Base-by-base conservation (phyloP, 2,888 invertebrate genomes). In the Nineta flava region DNA sequence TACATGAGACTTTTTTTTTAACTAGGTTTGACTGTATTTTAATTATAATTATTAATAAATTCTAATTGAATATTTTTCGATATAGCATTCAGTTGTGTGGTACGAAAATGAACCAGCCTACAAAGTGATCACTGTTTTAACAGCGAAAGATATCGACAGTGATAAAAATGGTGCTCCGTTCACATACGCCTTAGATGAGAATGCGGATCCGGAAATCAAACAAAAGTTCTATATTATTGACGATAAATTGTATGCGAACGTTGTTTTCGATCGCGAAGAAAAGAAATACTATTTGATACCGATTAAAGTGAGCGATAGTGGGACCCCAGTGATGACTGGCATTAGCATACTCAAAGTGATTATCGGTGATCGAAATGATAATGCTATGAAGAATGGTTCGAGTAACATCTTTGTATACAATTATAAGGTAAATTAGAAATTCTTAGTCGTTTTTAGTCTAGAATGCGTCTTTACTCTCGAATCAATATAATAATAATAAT, bases 331-430 rank as follows among this genome's bases (percentile, higher is more conserved):
- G 6, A 68, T 77, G 68, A 86, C 86, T 0, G 90, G 86, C 3
- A 84, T 85, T 0, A 91, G 91, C 54, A 83, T 81, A 10, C 73
- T 96, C 13, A 84, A 82, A 50, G 82, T 96, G 12, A 84, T 93
- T 38, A 94, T 97, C 55, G 95, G 94, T 3, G 97, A 99, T 67
- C 76, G 79, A 53, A 97, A 99, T 64, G 96, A 96, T 63, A 94
- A 94, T 63, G 71, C 78, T 2, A 97, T 96, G 84, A 71, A 75
- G 45, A 79, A 85, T 44, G 97, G 96, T 0, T 77, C 79, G 31
- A 95, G 94, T 62, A 77, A 83, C 53, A 92, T 97, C 58, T 88
- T 92, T 61, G 90, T 97, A 2, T 96, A 96, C 67, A 93, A 92
- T 62, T 97, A 93, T 64, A 85, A 83, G 77, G 84, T 82, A 69